Evolutionary conservation across 2,888 invertebrate genomes (phyloP).

Genomic region (Dryomyza anilis): DNA sequence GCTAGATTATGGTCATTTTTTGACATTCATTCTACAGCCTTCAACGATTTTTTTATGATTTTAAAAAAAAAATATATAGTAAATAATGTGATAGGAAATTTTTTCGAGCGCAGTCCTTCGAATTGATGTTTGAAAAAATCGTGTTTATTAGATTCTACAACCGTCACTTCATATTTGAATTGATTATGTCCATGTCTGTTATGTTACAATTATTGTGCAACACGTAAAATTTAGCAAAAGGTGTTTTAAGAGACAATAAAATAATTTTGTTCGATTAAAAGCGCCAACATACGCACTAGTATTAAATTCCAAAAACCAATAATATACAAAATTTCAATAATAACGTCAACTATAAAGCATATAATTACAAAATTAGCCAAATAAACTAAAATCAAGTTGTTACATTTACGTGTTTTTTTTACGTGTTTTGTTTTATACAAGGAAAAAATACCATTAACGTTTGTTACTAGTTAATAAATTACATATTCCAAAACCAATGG

Average conservation of each 20-base stretch:
- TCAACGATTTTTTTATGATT: no score
- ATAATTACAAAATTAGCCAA: slow-evolving; percentile 24
- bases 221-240: slow-evolving; percentile 6
- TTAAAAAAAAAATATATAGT: no score
- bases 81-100: no score
- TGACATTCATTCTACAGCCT: no score
- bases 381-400: slow-evolving; percentile 32
- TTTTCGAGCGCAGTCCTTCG: no score
- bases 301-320: slow-evolving; percentile 22
- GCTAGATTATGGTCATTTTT: no score
- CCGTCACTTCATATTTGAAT: no score
- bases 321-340: slow-evolving; percentile 16
- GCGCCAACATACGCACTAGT: slow-evolving; percentile 33
- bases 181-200: no score
- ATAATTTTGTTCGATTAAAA: slow-evolving; percentile 13
- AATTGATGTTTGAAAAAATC: no score
- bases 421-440: slow-evolving; percentile 29
- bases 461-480: neutral
- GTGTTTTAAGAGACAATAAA: slow-evolving; percentile 29
- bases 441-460: slow-evolving; percentile 27
- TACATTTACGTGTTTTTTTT: no score
- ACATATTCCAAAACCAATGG: slow-evolving; percentile 43
- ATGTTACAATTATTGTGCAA: slow-evolving; percentile 13
- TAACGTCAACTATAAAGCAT: slow-evolving; percentile 10
- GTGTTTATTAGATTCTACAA: no score